phyloP scores from a whole-genome alignment of 2,888 invertebrate genomes.

The Lymantria dispar region DNA sequence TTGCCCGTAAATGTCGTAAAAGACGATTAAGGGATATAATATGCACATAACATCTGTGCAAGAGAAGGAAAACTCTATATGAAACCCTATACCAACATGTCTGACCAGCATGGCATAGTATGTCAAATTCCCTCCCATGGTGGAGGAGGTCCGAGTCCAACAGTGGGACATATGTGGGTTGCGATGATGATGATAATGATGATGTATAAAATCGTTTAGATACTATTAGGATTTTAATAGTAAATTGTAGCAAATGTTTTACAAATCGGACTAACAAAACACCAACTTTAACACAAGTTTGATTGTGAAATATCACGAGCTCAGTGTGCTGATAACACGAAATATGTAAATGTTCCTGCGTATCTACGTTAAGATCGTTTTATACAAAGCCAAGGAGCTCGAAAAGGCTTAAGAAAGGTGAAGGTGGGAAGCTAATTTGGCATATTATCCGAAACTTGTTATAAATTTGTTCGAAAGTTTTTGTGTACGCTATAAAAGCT shows the following conservation, averaged over 20 bases:
- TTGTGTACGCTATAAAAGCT: slow-evolving; percentile 19
- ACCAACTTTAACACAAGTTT: neutral
- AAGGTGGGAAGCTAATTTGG: slow-evolving; percentile 30
- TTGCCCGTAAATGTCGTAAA: too few relatives aligned
- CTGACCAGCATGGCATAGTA: too few relatives aligned
- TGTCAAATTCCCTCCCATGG: too few relatives aligned
- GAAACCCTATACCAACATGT: too few relatives aligned
- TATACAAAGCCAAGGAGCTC: slow-evolving; percentile 10
- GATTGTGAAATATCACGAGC: slow-evolving; percentile 5
- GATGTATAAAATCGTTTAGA: too few relatives aligned
- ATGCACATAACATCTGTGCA: too few relatives aligned
- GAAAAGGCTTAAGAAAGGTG: slow-evolving; percentile 14
- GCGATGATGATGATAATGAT: too few relatives aligned
- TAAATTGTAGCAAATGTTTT: neutral
- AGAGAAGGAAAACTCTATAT: too few relatives aligned
- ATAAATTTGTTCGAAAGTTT: slow-evolving; percentile 33
- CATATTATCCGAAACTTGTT: slow-evolving; percentile 34
- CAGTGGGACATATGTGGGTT: too few relatives aligned
- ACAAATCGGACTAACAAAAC: neutral
- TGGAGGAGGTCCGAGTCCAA: too few relatives aligned
- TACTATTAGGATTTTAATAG: too few relatives aligned
- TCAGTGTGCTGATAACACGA: slow-evolving; percentile 23
- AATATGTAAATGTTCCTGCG: slow-evolving; percentile 28
- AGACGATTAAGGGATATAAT: too few relatives aligned
- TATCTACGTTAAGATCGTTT: slow-evolving; percentile 25